Conservation (phyloP, 2,888 invertebrate genomes). For the Lasioglossum malachurum region DNA sequence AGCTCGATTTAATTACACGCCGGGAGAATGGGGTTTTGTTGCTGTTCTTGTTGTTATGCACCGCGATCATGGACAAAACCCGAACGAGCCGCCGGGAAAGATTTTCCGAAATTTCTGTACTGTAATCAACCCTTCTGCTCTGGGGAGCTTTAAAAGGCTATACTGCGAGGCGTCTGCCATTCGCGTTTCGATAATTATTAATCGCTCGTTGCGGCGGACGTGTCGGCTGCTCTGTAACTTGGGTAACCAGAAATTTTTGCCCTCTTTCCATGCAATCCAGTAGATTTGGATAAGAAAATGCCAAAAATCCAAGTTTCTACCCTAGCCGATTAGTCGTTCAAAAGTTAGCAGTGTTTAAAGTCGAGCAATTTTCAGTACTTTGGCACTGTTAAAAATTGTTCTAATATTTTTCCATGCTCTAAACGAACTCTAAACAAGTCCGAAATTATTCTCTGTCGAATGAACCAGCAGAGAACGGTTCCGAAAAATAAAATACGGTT, state of each 20-base stretch:
- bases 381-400: no score
- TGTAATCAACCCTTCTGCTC: neutral
- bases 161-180: neutral
- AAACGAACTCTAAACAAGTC: no score
- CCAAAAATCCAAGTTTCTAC: no score
- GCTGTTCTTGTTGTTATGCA: neutral
- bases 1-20: neutral
- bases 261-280: no score
- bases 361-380: no score
- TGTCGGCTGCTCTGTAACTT: no score
- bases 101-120: neutral
- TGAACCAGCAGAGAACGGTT: no score
- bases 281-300: no score
- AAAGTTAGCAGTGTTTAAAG: no score
- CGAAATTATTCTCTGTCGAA: no score
- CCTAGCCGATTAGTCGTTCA: no score
- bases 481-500: neutral
- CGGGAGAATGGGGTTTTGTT: neutral
- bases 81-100: neutral
- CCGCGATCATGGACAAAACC: neutral
- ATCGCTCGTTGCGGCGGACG: neutral
- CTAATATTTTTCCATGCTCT: neutral
- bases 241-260: no score
- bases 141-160: neutral
- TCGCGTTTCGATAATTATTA: neutral